A percentile compares a stretch with the other conserved stretches of the same genome.
phyloP scores from a whole-genome alignment of 2,113 vertebrate genomes.

The Caracal caracal region DNA sequence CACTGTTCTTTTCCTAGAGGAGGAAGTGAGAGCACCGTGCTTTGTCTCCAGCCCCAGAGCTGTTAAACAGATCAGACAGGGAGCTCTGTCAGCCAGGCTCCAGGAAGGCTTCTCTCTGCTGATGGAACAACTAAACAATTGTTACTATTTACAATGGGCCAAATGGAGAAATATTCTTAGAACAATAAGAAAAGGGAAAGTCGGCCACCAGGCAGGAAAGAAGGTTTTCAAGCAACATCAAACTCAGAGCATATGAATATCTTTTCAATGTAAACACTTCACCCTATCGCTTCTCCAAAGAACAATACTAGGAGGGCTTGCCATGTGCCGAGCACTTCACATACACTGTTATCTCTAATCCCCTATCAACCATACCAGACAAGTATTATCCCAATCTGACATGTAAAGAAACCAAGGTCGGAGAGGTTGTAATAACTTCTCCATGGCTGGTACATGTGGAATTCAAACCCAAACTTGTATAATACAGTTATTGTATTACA shows the following conservation, averaged over 20 bases:
- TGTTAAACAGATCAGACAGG: conserved; percentile 56
- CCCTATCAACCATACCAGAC: neutral
- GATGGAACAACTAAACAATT: conserved; percentile 66
- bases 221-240: conserved; percentile 23
- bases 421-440: neutral
- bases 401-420: conserved; percentile 11
- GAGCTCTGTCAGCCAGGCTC: conserved; percentile 55
- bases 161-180: conserved; percentile 61
- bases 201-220: conserved; percentile 71
- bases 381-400: neutral
- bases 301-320: conserved; percentile 37
- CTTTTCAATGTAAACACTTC: conserved; percentile 56
- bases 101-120: conserved; percentile 60
- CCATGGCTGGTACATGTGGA: neutral
- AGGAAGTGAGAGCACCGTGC: conserved; percentile 58
- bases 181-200: conserved; percentile 77
- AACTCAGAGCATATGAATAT: conserved; percentile 32
- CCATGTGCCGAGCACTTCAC: neutral
- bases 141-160: conserved; percentile 72
- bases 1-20: conserved; percentile 52
- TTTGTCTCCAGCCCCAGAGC: conserved; percentile 64
- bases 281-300: neutral
- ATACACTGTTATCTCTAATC: conserved; percentile 13
- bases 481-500: neutral
- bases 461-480: neutral